These are phyloP conservation scores for Neolamprologus brichardi DNA, from an alignment of 2,113 vertebrate genomes.

Conservation along the genomic window DNA sequence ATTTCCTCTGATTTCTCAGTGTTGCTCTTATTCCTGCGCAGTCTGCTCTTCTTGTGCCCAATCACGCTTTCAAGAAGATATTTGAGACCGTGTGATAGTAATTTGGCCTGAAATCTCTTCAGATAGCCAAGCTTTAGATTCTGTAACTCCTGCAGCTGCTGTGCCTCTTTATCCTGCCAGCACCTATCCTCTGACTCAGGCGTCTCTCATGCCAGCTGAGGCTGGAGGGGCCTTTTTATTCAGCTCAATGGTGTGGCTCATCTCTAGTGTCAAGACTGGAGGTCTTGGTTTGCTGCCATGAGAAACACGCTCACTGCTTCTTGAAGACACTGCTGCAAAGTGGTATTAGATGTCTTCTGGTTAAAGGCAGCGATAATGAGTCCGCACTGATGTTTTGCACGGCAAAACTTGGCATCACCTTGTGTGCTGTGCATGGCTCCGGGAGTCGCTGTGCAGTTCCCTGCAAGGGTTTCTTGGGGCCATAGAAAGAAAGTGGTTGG, in stretches of 20 bases:
- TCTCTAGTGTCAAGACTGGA: not conserved
- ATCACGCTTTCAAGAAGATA: not conserved
- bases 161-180: not conserved
- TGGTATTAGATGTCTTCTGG: not conserved
- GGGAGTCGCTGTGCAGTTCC: not conserved
- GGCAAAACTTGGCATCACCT: not conserved
- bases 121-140: not conserved
- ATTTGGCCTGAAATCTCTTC: not conserved
- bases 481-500: not conserved
- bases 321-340: not conserved
- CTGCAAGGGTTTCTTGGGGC: not conserved
- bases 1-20: not conserved
- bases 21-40: not conserved
- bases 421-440: not conserved
- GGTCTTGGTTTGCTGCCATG: slow-evolving; percentile 12
- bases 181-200: slow-evolving; percentile 23
- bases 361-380: not conserved
- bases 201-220: slow-evolving; percentile 1
- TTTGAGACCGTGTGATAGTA: not conserved
- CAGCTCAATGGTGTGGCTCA: slow-evolving; percentile 15
- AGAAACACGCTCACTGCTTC: slow-evolving; percentile 7
- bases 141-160: not conserved
- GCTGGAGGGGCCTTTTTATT: slow-evolving; percentile 16
- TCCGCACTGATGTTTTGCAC: not conserved
- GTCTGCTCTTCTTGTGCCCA: not conserved